Evolutionary conservation across 1,140 invertebrate genomes (phyloP).

Genomic region (Cyclina sinensis): DNA sequence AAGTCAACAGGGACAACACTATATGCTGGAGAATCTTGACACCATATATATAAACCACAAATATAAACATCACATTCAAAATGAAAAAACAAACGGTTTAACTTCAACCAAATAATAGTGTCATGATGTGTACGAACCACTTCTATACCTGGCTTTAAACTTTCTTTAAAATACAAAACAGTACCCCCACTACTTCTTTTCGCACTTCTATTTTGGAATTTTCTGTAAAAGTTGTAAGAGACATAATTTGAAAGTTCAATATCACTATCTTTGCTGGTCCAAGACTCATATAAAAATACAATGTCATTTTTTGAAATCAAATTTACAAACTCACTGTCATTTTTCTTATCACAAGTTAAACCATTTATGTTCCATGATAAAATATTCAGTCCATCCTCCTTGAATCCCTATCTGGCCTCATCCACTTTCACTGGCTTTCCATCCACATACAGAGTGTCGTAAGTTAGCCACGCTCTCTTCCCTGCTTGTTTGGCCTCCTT

Average conservation of each 20-base stretch:
- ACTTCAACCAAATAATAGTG: conserved; percentile 29
- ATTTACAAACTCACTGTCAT: too few relatives aligned
- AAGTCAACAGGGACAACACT: too few relatives aligned
- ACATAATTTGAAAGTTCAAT: background rate
- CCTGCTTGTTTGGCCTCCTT: background rate
- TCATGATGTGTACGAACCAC: conserved; percentile 14
- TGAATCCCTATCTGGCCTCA: too few relatives aligned
- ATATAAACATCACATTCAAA: background rate
- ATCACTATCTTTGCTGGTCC: background rate
- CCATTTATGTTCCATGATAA: background rate
- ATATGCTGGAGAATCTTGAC: conserved; percentile 34
- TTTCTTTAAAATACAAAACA: background rate
- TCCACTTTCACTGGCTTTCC: background rate
- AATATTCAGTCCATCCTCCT: conserved; percentile 10
- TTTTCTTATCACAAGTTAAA: too few relatives aligned
- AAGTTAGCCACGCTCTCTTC: conserved; percentile 15
- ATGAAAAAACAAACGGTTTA: conserved; percentile 7
- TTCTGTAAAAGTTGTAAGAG: conserved; percentile 10
- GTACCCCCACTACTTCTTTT: conserved; percentile 6
- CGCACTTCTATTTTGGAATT: conserved; percentile 31
- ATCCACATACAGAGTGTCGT: conserved; percentile 31
- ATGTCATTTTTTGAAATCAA: conserved; percentile 1
- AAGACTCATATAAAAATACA: conserved; percentile 24
- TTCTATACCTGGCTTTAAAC: background rate
- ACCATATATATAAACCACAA: conserved; percentile 34